Evolutionary conservation across 2,797 vertebrate species (phyloP), one percentile per base, ranked within the genome.

Genomic region (Ibycter americanus): DNA sequence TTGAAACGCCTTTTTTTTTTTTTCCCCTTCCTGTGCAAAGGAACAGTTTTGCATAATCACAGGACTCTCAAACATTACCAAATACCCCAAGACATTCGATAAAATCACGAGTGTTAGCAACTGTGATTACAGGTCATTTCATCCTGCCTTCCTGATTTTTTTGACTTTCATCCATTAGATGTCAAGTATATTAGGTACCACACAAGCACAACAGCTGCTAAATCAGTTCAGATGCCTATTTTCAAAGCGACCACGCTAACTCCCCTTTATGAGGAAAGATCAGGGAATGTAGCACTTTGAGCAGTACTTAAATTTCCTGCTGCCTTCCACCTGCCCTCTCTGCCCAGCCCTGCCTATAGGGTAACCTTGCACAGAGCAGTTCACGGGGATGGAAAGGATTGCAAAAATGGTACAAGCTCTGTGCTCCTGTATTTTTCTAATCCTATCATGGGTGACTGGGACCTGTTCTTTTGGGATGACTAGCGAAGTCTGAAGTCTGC

Each of bases 401-500:
- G 77, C 34, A 80, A 70, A 95, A 82, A 3, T 12, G 17, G 31
- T 38, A 72, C 2, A 8, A 55, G 32, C 58, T 92, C 31, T 40
- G 1, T 29, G 87, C 63, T 80, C 72, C 54, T 82, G 61, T 42
- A n/a, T 58, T 49, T 65, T 70, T 34, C 61, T 95, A 90, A 95
- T 93, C 94, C 95, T 32, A 29, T 18, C 3, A 6, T n/a, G 77
- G 81, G 70, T 92, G 87, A 44, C 85, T 73, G 19, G 51, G 47
- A 87, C 73, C 74, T 56, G 70, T 54, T 55, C 88, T 95, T 89
- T 77, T 32, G 63, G 83, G 91, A 76, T 96, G 91, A 89, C 73
- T 58, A n/a, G 63, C 49, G 31, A 91, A 95, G 88, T 90, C 86
- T 86, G 65, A 95, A 95, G 93, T 46, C 79, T 84, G 82, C 72